Evolutionary conservation across 2,888 invertebrate genomes (phyloP).

Genomic region (Nowickia ferox): DNA sequence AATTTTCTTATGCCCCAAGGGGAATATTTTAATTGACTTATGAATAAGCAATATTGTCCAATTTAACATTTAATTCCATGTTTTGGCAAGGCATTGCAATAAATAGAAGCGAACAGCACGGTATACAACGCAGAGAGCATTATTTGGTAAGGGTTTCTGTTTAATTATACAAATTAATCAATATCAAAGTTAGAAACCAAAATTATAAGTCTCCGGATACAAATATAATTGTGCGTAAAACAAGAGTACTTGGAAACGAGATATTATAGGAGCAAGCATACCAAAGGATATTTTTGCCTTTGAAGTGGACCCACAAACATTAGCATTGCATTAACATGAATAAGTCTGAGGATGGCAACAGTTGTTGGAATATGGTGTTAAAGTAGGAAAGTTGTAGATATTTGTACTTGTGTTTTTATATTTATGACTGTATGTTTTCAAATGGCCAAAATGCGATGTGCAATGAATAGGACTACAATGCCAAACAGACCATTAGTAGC

Average conservation of each 20-base stretch:
- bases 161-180: conserved; percentile 69
- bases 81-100: conserved; percentile 30
- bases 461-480: background rate
- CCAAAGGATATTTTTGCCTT: conserved; percentile 10
- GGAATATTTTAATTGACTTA: conserved; percentile 65
- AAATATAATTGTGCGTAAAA: conserved; percentile 63
- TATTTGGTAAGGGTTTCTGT: conserved; percentile 48
- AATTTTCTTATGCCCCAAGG: conserved; percentile 50
- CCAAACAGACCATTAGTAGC: conserved; percentile 13
- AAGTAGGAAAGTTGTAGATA: background rate
- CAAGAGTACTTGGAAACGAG: conserved; percentile 47
- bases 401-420: conserved; percentile 19
- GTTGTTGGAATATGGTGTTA: conserved; percentile 37
- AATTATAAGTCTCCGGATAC: conserved; percentile 66
- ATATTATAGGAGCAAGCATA: background rate
- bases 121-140: conserved; percentile 26
- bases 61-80: conserved; percentile 62
- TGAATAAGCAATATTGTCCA: conserved; percentile 67
- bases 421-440: conserved; percentile 40
- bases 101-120: background rate
- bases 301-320: conserved; percentile 17
- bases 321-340: conserved; percentile 23
- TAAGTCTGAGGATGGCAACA: background rate
- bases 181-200: conserved; percentile 62
- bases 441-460: conserved; percentile 6